phyloP scores from a whole-genome alignment of 2,797 vertebrate genomes.

The Mormyrus hasselquistii region DNA sequence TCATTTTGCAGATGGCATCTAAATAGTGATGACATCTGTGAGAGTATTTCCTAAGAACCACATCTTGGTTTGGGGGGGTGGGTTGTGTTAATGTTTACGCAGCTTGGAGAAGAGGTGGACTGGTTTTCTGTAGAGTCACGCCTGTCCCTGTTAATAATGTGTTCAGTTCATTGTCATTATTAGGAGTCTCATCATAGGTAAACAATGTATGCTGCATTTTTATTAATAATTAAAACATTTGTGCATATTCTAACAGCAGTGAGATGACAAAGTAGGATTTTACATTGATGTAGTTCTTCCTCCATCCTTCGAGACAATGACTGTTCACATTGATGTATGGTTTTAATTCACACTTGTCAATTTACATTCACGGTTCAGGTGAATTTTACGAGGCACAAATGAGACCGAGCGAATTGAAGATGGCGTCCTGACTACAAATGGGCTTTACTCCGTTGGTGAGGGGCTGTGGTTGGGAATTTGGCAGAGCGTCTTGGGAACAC shows the following conservation, averaged over 20 bases:
- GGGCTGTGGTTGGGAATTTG: conserved; percentile 1
- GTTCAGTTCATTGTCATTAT: neutral
- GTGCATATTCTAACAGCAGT: neutral
- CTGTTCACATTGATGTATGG: neutral
- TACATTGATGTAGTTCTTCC: neutral
- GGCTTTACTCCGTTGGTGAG: neutral
- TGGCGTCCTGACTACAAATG: neutral
- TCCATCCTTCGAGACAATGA: neutral
- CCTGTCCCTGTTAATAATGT: neutral
- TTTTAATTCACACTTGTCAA: neutral
- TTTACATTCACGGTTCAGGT: neutral
- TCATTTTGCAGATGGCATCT: neutral
- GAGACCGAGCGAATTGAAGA: conserved; percentile 6
- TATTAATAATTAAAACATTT: neutral
- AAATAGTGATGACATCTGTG: neutral
- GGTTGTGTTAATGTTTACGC: neutral
- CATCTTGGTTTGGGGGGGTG: neutral
- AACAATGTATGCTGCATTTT: neutral
- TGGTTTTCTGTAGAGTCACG: neutral
- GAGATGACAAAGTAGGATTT: neutral
- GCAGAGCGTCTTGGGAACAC: conserved; percentile 25
- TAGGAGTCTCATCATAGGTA: neutral
- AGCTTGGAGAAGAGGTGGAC: neutral
- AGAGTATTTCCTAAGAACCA: neutral
- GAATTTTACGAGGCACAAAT: neutral